Evolutionary conservation across 2,113 vertebrate species (phyloP).

Genomic region (Lepidothrix coronata): DNA sequence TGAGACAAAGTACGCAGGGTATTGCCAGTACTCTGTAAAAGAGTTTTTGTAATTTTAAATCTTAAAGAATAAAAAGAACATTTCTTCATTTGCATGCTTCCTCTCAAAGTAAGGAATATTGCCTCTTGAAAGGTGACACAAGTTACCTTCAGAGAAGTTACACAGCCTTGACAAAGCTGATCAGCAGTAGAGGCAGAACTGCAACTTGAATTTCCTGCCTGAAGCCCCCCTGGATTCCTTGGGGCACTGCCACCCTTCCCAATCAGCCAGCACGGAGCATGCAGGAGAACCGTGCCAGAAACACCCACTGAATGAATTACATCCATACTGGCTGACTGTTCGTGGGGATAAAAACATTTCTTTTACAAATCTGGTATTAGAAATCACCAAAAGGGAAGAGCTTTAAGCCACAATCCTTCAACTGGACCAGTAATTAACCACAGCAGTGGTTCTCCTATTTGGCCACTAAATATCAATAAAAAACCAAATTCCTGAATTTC

Average conservation of each 20-base stretch:
- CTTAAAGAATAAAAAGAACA: neutral
- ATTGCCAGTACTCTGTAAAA: constrained; percentile 77
- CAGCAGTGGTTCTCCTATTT: neutral
- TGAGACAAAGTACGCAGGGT: constrained; percentile 81
- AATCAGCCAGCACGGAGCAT: neutral
- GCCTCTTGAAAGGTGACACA: neutral
- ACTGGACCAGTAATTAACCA: too few species aligned
- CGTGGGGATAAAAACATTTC: neutral
- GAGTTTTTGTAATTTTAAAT: neutral
- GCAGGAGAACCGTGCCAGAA: neutral
- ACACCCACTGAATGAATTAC: neutral
- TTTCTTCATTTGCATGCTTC: neutral
- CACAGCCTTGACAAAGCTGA: neutral
- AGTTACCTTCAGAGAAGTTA: neutral
- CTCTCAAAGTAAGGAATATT: neutral
- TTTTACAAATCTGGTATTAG: neutral
- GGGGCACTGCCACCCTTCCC: neutral
- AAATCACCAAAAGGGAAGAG: neutral
- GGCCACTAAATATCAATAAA: neutral
- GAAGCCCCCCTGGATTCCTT: accelerated
- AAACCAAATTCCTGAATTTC: neutral
- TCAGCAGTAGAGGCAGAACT: neutral
- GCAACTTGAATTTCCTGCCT: neutral
- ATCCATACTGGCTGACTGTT: neutral
- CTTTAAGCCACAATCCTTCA: neutral